phyloP scores from a whole-genome alignment of 2,797 vertebrate species.

The Myripristis murdjan region DNA sequence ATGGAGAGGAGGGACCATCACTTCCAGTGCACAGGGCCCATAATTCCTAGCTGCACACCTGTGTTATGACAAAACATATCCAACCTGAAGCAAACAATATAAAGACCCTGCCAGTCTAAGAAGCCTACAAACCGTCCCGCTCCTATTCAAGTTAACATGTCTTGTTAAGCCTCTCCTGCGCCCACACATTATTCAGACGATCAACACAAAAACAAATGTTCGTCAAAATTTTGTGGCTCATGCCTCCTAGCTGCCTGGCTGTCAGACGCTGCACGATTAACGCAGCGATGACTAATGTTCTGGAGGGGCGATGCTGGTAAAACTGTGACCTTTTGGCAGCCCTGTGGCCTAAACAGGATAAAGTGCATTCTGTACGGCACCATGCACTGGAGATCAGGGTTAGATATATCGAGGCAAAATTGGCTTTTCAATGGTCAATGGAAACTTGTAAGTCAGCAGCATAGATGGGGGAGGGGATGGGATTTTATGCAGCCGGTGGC shows the following conservation, averaged over 20 bases:
- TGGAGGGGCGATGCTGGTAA: neutral
- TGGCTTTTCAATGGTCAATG: no score
- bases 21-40: neutral
- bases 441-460: no score
- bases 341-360: neutral
- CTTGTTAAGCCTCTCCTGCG: slow-evolving; percentile 14
- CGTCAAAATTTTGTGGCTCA: slow-evolving; percentile 24
- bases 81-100: neutral
- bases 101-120: slow-evolving; percentile 27
- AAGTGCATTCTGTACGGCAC: neutral
- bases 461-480: no score
- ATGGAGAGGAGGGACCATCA: no score
- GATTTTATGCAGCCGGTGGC: no score
- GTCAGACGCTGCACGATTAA: slow-evolving; percentile 12
- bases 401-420: no score
- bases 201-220: slow-evolving; percentile 39
- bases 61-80: neutral
- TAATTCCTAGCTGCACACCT: neutral
- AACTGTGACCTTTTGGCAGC: neutral
- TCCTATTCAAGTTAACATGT: slow-evolving; percentile 29
- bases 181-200: slow-evolving; percentile 29
- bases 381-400: no score
- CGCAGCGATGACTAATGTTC: neutral
- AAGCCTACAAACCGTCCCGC: neutral
- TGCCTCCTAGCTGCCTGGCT: slow-evolving; percentile 11